Evolutionary conservation across 1,140 invertebrate genomes (phyloP).

Genomic region (Temnothorax nylanderi): DNA sequence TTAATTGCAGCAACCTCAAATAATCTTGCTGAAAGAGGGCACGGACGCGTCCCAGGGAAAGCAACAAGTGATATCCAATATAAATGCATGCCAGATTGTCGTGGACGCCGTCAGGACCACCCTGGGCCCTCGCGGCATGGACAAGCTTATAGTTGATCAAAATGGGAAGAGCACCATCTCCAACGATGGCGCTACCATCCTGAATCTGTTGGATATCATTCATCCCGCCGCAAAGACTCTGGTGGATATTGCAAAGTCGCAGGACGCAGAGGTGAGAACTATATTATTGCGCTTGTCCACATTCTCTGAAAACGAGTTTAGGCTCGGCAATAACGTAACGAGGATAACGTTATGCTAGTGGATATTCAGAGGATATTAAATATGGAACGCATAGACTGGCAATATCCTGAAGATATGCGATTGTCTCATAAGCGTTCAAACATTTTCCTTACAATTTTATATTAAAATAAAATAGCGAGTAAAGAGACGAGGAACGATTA

Average conservation of each 20-base stretch:
- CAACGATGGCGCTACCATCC: slow-evolving; percentile 99
- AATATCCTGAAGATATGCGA: slow-evolving; percentile 71
- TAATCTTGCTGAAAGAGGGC: slow-evolving; percentile 98
- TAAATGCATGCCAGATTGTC: slow-evolving; percentile 99
- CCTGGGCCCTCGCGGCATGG: slow-evolving; percentile 99
- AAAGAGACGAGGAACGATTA: no score
- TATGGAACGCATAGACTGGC: slow-evolving; percentile 76
- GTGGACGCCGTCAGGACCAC: slow-evolving; percentile 98
- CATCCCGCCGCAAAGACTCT: slow-evolving; percentile 99
- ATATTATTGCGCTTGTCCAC: neutral
- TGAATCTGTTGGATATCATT: slow-evolving; percentile 98
- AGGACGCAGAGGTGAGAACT: slow-evolving; percentile 96
- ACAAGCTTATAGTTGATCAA: slow-evolving; percentile 98
- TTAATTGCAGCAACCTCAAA: slow-evolving; percentile 96
- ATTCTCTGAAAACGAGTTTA: slow-evolving; percentile 12
- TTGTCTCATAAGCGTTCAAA: slow-evolving; percentile 77
- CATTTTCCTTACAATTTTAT: slow-evolving; percentile 27
- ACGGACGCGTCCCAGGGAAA: slow-evolving; percentile 98
- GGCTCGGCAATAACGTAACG: slow-evolving; percentile 6
- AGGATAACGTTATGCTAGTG: slow-evolving; percentile 17
- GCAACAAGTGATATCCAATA: slow-evolving; percentile 98
- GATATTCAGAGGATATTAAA: slow-evolving; percentile 71
- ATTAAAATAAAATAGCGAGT: neutral
- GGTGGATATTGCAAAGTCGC: slow-evolving; percentile 99
- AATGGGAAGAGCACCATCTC: slow-evolving; percentile 98